Evolutionary conservation across 2,888 invertebrate genomes (phyloP).

Genomic region (Scaptomyza parva): DNA sequence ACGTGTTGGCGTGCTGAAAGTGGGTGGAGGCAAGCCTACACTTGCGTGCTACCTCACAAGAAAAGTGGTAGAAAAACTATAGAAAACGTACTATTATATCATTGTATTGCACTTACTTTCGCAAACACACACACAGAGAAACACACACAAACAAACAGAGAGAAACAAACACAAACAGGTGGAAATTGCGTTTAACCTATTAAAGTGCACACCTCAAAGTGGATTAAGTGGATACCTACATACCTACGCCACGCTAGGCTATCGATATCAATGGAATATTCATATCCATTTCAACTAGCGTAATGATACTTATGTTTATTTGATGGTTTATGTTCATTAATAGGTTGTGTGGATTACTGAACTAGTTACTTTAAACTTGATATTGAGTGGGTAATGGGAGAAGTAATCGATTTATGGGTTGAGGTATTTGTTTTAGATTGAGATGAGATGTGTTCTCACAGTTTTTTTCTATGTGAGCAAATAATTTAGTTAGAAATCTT

Average conservation of each 20-base stretch:
- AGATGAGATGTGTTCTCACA: neutral
- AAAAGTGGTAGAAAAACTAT: slow-evolving; percentile 11
- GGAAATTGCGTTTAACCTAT: slow-evolving; percentile 62
- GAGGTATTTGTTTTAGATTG: neutral
- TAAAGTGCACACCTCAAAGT: slow-evolving; percentile 46
- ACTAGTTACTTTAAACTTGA: neutral
- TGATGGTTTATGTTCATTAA: neutral
- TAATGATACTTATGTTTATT: neutral
- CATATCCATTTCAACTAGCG: slow-evolving; percentile 14
- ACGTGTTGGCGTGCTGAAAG: slow-evolving; percentile 32
- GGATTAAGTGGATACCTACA: slow-evolving; percentile 33
- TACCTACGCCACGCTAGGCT: neutral
- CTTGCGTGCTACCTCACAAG: slow-evolving; percentile 41
- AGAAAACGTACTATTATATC: slow-evolving; percentile 33
- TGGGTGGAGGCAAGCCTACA: neutral
- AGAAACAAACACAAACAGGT: slow-evolving; percentile 42
- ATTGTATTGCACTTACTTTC: slow-evolving; percentile 43
- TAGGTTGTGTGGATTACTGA: neutral
- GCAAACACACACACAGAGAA: slow-evolving; percentile 8
- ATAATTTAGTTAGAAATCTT: too few relatives aligned
- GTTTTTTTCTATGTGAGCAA: too few relatives aligned
- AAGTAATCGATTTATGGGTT: neutral
- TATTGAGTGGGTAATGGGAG: neutral
- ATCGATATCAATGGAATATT: slow-evolving; percentile 22
- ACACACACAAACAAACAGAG: slow-evolving; percentile 24